Conservation (phyloP, 2,797 vertebrate genomes). For the Pteropus rufus region DNA sequence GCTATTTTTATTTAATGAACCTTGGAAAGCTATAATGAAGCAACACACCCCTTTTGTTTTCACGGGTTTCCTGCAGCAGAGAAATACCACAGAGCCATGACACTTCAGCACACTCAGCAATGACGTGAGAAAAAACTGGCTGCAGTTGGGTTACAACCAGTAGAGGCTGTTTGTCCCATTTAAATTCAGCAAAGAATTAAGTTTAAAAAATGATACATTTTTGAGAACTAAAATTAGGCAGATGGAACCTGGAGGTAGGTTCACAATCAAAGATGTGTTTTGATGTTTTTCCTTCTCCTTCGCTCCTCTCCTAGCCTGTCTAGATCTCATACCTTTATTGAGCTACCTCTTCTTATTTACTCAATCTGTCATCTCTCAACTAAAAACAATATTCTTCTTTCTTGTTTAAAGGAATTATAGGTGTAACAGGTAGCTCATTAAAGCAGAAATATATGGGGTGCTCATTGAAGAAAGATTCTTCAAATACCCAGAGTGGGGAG, state of each 20-base stretch:
- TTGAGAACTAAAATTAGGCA: not conserved
- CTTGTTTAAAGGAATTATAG: not conserved
- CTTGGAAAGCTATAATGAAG: slow-evolving; percentile 44
- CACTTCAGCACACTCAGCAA: not conserved
- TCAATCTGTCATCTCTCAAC: not conserved
- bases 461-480: not conserved
- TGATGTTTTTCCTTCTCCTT: not conserved
- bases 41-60: not conserved
- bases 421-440: not conserved
- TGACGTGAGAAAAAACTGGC: not conserved
- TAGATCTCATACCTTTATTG: not conserved
- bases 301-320: not conserved
- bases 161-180: not conserved
- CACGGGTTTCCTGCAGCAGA: not conserved
- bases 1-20: slow-evolving; percentile 55
- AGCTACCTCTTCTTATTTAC: not conserved
- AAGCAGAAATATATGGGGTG: not conserved
- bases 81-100: not conserved
- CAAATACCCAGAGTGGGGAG: not conserved
- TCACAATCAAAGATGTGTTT: not conserved
- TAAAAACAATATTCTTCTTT: not conserved
- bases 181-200: not conserved
- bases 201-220: not conserved
- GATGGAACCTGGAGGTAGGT: not conserved
- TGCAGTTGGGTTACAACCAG: not conserved